These are phyloP conservation scores for Drosophila nr. perissopoda DNA, from an alignment of 2,888 invertebrate genomes.

Conservation along the genomic window DNA sequence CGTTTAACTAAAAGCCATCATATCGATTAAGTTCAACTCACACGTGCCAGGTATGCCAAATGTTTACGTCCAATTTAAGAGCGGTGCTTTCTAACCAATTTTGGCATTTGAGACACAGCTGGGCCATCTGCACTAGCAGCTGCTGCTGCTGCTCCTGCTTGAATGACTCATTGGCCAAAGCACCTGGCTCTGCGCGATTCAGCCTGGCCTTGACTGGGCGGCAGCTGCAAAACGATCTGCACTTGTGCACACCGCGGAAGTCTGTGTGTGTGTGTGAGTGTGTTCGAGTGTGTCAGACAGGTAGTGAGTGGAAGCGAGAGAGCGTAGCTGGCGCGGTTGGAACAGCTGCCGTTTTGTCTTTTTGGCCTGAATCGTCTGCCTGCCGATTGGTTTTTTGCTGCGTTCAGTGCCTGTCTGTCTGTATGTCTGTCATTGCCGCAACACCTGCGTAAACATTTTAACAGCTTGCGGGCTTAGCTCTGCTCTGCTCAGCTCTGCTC, in stretches of 20 bases:
- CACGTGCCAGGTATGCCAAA: slow-evolving; percentile 23
- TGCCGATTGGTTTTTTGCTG: slow-evolving; percentile 17
- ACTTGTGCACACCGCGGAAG: slow-evolving; percentile 35
- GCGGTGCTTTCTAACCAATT: slow-evolving; percentile 19
- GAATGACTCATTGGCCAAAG: slow-evolving; percentile 22
- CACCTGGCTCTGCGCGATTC: slow-evolving; percentile 32
- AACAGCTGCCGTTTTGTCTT: slow-evolving; percentile 59
- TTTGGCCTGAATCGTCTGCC: slow-evolving; percentile 39
- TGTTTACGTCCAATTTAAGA: slow-evolving; percentile 18
- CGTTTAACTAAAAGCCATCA: background rate
- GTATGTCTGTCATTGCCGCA: slow-evolving; percentile 49
- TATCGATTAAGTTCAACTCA: background rate
- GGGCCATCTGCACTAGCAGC: slow-evolving; percentile 43
- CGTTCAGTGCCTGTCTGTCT: slow-evolving; percentile 8
- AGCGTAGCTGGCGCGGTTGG: slow-evolving; percentile 16
- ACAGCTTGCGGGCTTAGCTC: slow-evolving; percentile 64
- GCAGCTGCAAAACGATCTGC: slow-evolving; percentile 59
- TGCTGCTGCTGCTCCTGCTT: slow-evolving; percentile 27
- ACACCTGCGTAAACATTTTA: slow-evolving; percentile 80
- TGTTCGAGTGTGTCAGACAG: background rate
- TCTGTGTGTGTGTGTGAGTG: background rate
- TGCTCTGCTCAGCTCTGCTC: slow-evolving; percentile 27
- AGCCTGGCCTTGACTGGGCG: slow-evolving; percentile 48
- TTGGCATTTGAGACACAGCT: slow-evolving; percentile 20
- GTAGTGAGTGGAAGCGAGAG: slow-evolving; percentile 17